A percentile compares a stretch with the other conserved stretches of the same genome.
phyloP scores from a whole-genome alignment of 2,797 vertebrate species.

The Threskiornis aethiopicus region DNA sequence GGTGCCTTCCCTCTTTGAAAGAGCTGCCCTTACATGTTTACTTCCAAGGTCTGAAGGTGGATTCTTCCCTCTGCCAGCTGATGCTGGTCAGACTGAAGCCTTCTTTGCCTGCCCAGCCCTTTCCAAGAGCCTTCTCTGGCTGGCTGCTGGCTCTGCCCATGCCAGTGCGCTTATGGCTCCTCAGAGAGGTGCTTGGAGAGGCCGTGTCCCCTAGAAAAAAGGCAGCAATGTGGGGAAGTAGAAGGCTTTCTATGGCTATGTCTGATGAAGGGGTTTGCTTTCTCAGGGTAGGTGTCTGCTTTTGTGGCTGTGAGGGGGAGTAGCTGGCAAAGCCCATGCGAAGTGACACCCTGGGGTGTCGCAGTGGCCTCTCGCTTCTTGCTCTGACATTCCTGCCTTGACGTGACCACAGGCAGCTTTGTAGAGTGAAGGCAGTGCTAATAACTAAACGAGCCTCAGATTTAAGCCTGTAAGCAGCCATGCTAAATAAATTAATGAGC shows the following conservation, averaged over 20 bases:
- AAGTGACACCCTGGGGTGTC: not conserved
- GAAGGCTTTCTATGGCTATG: not conserved
- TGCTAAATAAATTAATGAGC: not conserved
- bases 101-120: not conserved
- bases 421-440: not conserved
- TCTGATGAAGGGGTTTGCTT: not conserved
- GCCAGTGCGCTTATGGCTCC: not conserved
- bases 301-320: not conserved
- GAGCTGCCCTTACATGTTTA: not conserved
- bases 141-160: not conserved
- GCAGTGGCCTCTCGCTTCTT: not conserved
- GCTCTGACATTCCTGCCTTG: not conserved
- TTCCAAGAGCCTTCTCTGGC: not conserved
- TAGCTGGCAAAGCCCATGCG: not conserved
- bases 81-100: not conserved
- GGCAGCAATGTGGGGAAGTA: rapidly evolving
- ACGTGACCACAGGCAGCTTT: not conserved
- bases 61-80: not conserved
- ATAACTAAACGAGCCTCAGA: not conserved
- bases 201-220: not conserved
- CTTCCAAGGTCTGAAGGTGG: not conserved
- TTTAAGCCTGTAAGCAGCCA: not conserved
- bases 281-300: not conserved
- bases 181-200: not conserved
- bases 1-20: not conserved